Conservation (phyloP, 2,888 invertebrate genomes). For the Andrena dorsata region DNA sequence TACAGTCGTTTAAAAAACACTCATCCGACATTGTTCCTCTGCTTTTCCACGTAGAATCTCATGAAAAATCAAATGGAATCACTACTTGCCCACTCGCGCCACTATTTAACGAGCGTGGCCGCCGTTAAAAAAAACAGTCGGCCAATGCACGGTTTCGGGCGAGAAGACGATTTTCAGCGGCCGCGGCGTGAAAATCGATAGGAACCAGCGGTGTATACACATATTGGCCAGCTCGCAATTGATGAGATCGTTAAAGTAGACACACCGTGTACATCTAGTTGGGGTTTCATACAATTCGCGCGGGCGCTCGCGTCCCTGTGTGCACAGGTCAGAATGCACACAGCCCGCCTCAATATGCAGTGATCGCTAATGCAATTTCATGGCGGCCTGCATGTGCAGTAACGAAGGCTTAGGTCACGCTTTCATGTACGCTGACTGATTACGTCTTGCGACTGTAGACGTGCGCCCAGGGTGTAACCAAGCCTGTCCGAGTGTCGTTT, state of each 20-base stretch:
- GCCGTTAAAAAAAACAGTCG: too few species aligned
- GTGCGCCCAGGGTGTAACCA: conserved; percentile 31
- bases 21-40: too few species aligned
- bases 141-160: not conserved
- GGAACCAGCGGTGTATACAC: conserved; percentile 11
- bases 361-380: conserved; percentile 74
- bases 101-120: too few species aligned
- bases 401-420: conserved; percentile 74
- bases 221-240: conserved; percentile 57
- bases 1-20: too few species aligned
- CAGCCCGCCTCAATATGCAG: conserved; percentile 67
- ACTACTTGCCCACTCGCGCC: too few species aligned
- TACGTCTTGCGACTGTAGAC: conserved; percentile 66
- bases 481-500: conserved; percentile 42
- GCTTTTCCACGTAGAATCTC: too few species aligned
- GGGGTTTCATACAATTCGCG: conserved; percentile 63
- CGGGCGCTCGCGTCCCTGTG: conserved; percentile 45
- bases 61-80: too few species aligned
- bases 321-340: conserved; percentile 64
- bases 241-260: conserved; percentile 65
- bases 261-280: conserved; percentile 64
- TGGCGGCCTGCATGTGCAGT: conserved; percentile 68
- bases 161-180: conserved; percentile 40
- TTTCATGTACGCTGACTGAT: conserved; percentile 70
- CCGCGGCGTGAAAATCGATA: conserved; percentile 44